Evolutionary conservation across 2,888 invertebrate genomes (phyloP).

Genomic region (Hedya salicella): DNA sequence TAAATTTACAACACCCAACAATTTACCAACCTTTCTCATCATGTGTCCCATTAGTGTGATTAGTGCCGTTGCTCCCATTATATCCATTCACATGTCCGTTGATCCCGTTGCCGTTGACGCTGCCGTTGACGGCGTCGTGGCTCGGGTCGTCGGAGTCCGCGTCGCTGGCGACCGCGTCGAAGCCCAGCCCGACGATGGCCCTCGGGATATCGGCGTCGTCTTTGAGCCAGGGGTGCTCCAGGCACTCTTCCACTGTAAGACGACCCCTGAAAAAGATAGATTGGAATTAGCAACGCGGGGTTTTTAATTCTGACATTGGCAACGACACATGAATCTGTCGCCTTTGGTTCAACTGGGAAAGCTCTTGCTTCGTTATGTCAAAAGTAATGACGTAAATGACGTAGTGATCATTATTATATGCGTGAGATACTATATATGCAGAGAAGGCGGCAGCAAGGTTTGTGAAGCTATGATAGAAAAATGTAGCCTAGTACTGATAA

Average conservation of each 20-base stretch:
- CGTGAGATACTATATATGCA: no score
- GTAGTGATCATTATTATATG: no score
- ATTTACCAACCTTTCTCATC: conserved; percentile 69
- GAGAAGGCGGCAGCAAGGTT: no score
- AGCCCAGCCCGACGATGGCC: conserved; percentile 76
- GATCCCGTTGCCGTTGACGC: conserved; percentile 54
- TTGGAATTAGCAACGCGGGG: conserved; percentile 14
- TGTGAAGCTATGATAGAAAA: no score
- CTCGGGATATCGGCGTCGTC: conserved; percentile 85
- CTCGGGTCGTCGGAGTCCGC: conserved; percentile 61
- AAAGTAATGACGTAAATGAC: no score
- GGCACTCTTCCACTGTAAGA: conserved; percentile 94
- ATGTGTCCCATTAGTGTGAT: conserved; percentile 67
- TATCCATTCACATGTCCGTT: conserved; percentile 52
- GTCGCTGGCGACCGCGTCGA: conserved; percentile 62
- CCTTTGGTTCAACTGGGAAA: no score
- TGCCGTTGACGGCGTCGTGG: conserved; percentile 54
- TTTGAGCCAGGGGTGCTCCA: conserved; percentile 95
- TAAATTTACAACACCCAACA: no score
- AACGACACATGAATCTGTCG: no score
- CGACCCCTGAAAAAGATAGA: conserved; percentile 89
- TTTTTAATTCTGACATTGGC: no score
- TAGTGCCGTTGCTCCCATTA: conserved; percentile 54
- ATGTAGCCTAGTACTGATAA: no score
- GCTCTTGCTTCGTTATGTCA: no score